A percentile compares a stretch with the other conserved stretches of the same genome.
Conservation (phyloP, 2,113 vertebrate species). For the Sorex araneus region DNA sequence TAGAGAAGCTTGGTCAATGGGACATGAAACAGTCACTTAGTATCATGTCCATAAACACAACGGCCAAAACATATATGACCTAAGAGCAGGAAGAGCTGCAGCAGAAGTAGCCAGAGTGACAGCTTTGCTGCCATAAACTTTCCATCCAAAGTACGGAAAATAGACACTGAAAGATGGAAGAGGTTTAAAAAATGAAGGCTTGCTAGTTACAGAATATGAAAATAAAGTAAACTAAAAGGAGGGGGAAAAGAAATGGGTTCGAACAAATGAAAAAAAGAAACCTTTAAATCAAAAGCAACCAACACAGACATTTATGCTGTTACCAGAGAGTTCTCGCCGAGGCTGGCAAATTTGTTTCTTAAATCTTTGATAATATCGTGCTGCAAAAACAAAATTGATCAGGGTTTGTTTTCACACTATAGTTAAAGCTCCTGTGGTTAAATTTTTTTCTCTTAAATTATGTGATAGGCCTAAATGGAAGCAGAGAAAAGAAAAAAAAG, state of each 20-base stretch:
- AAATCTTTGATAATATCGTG: constrained; percentile 93
- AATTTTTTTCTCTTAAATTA: constrained; percentile 87
- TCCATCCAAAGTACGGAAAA: constrained; percentile 90
- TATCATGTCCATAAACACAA: constrained; percentile 91
- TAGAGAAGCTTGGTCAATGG: constrained; percentile 90
- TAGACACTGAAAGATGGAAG: constrained; percentile 91
- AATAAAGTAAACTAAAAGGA: constrained; percentile 87
- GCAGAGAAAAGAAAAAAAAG: constrained; percentile 85
- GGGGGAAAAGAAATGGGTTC: constrained; percentile 86
- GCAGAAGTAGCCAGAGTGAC: constrained; percentile 88
- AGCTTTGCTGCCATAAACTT: constrained; percentile 92
- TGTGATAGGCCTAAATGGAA: constrained; percentile 88
- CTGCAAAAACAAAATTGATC: constrained; percentile 92
- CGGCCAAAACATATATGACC: constrained; percentile 89
- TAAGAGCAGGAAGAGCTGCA: constrained; percentile 89
- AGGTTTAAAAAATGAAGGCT: constrained; percentile 93
- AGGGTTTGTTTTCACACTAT: constrained; percentile 89
- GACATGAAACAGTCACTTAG: constrained; percentile 89
- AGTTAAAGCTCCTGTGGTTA: constrained; percentile 86
- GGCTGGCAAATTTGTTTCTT: constrained; percentile 92
- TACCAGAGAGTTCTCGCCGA: constrained; percentile 92
- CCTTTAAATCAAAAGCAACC: constrained; percentile 90
- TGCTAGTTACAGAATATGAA: constrained; percentile 89
- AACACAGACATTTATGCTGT: constrained; percentile 92
- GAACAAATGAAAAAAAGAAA: constrained; percentile 89